These are phyloP conservation scores for Cliona cf. orientalis DNA, from an alignment of 37 sponge, comb jelly and placozoan species.

Conservation along the genomic window DNA sequence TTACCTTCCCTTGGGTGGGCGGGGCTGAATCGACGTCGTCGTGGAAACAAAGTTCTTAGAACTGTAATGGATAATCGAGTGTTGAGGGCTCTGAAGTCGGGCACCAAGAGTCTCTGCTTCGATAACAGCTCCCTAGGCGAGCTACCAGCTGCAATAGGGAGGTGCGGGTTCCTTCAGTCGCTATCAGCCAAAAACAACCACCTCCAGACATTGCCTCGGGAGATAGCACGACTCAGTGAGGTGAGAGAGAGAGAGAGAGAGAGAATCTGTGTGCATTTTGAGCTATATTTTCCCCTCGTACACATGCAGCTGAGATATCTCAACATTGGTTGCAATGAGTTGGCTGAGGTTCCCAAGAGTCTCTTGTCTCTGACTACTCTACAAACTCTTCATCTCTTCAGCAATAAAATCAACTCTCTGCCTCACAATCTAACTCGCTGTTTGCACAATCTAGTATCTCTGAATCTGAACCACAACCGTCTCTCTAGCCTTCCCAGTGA, in stretches of 20 bases:
- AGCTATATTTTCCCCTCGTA: too few relatives aligned
- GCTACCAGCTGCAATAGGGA: constrained; percentile 42
- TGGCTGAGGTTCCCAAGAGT: too few relatives aligned
- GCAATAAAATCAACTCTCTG: constrained; percentile 37
- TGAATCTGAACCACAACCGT: constrained; percentile 57
- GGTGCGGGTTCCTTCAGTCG: constrained; percentile 21
- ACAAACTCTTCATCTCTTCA: constrained; percentile 45
- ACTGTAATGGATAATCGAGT: constrained; percentile 10
- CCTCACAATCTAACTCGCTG: neutral
- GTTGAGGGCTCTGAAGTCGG: constrained; percentile 28
- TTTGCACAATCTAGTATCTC: constrained; percentile 13
- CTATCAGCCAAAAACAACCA: constrained; percentile 68
- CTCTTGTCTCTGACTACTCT: constrained; percentile 28
- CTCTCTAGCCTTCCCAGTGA: constrained; percentile 28
- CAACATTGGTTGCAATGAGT: too few relatives aligned
- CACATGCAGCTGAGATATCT: too few relatives aligned
- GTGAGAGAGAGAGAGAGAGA: too few relatives aligned
- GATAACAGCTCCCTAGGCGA: constrained; percentile 45
- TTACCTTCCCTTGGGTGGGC: neutral
- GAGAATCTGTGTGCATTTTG: too few relatives aligned
- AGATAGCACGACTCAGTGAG: neutral
- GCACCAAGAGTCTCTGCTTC: constrained; percentile 31
- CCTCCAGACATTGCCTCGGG: constrained; percentile 20
- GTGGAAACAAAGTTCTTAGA: neutral
- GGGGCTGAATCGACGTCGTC: neutral